Percentiles rank a stretch among this genome's conserved stretches.
Evolutionary conservation across 2,888 invertebrate species (phyloP).

Genomic region (Monoplex corrugatus): DNA sequence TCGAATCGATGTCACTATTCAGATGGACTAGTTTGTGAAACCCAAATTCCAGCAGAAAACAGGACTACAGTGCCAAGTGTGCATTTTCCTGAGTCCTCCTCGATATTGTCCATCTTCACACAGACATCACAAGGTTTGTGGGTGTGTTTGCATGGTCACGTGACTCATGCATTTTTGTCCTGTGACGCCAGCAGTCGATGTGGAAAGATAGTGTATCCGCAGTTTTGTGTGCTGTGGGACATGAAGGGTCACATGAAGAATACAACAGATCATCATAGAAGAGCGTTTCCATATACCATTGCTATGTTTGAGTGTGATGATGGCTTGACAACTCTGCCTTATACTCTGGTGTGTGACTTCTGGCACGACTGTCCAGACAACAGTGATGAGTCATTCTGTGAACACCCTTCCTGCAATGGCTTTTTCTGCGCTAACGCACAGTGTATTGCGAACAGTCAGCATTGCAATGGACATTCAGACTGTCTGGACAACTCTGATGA

Average conservation of each 20-base stretch:
- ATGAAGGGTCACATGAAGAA: neutral
- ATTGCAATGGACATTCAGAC: neutral
- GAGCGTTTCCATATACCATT: too few species aligned
- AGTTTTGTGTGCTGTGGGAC: too few species aligned
- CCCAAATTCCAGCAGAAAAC: neutral
- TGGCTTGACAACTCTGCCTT: neutral
- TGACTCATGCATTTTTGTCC: constrained; percentile 1
- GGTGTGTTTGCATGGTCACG: neutral
- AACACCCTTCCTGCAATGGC: neutral
- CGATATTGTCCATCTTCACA: neutral
- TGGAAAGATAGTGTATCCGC: too few species aligned
- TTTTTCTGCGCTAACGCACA: constrained; percentile 9
- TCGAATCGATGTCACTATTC: too few species aligned
- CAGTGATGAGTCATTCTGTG: neutral
- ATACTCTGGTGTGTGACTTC: constrained; percentile 10
- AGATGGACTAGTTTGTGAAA: neutral
- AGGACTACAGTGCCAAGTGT: too few species aligned
- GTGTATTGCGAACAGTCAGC: neutral
- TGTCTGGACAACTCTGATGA: constrained; percentile 23
- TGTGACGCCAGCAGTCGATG: neutral
- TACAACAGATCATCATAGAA: neutral
- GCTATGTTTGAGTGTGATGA: neutral
- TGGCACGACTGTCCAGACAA: neutral
- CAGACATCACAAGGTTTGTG: neutral
- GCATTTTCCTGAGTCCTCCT: neutral